phyloP scores from a whole-genome alignment of 2,888 invertebrate genomes.

The Apamea anceps region DNA sequence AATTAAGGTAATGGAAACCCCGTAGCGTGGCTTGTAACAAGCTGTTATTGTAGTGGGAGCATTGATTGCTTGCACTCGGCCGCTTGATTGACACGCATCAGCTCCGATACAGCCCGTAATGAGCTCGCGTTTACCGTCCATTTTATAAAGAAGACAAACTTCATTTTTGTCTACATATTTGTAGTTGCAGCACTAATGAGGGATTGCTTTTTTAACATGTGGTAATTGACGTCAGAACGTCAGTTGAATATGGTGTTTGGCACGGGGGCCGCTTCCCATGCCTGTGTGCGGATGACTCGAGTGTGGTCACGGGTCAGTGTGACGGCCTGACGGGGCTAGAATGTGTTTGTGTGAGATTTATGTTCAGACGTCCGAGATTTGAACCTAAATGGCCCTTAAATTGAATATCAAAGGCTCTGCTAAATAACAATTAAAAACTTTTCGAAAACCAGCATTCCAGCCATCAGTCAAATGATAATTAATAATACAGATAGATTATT shows the following conservation, averaged over 20 bases:
- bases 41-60: constrained; percentile 81
- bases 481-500: constrained; percentile 69
- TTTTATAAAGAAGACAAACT: constrained; percentile 77
- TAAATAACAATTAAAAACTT: constrained; percentile 44
- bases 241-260: constrained; percentile 65
- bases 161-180: constrained; percentile 74
- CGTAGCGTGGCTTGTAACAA: constrained; percentile 81
- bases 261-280: constrained; percentile 63
- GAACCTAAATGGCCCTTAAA: constrained; percentile 40
- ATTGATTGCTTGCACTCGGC: constrained; percentile 78
- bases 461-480: constrained; percentile 63
- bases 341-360: constrained; percentile 68
- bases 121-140: constrained; percentile 81
- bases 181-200: constrained; percentile 75
- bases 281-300: constrained; percentile 37
- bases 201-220: constrained; percentile 69
- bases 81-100: constrained; percentile 85
- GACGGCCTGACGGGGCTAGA: constrained; percentile 65
- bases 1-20: constrained; percentile 85
- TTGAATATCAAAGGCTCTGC: constrained; percentile 22
- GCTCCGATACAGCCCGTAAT: constrained; percentile 81
- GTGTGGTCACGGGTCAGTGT: constrained; percentile 69
- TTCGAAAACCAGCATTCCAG: constrained; percentile 22
- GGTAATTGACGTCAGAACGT: constrained; percentile 74
- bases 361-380: constrained; percentile 60